A percentile compares a stretch with the other conserved stretches of the same genome.
Conservation (phyloP, 1,140 invertebrate genomes). For the Daktulosphaira vitifoliae region DNA sequence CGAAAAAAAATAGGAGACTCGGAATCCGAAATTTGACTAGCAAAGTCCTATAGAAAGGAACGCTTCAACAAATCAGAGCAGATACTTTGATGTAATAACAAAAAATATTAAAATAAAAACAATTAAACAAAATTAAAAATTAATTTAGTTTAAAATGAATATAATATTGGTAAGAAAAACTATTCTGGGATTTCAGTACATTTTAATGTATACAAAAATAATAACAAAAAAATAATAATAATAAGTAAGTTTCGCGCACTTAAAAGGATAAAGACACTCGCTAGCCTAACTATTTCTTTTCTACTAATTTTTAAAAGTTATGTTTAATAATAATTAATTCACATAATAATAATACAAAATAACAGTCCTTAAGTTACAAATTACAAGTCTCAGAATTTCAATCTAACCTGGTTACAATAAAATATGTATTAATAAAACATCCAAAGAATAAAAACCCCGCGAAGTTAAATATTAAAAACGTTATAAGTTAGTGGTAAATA, state of each 20-base stretch:
- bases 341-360: slow-evolving; percentile 34
- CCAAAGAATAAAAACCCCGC: slow-evolving; percentile 31
- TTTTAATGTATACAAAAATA: slow-evolving; percentile 33
- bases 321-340: slow-evolving; percentile 33
- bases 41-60: slow-evolving; percentile 27
- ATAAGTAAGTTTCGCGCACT: slow-evolving; percentile 33
- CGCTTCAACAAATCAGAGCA: slow-evolving; percentile 33
- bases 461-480: slow-evolving; percentile 33
- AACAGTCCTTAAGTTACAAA: slow-evolving; percentile 34
- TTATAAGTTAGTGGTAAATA: slow-evolving; percentile 29
- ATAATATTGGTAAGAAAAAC: slow-evolving; percentile 26
- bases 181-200: slow-evolving; percentile 29
- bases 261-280: slow-evolving; percentile 29
- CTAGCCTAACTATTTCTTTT: slow-evolving; percentile 23
- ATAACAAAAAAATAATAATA: slow-evolving; percentile 33
- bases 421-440: slow-evolving; percentile 33
- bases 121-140: slow-evolving; percentile 33
- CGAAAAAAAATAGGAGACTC: slow-evolving; percentile 33
- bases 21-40: slow-evolving; percentile 34
- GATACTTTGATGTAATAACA: slow-evolving; percentile 33
- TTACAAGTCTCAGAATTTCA: slow-evolving; percentile 34
- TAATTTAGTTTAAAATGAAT: slow-evolving; percentile 31
- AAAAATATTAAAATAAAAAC: slow-evolving; percentile 32
- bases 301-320: slow-evolving; percentile 31
- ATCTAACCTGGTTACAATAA: slow-evolving; percentile 34